Conservation (phyloP, 1,140 invertebrate genomes). For the Patella vulgata region DNA sequence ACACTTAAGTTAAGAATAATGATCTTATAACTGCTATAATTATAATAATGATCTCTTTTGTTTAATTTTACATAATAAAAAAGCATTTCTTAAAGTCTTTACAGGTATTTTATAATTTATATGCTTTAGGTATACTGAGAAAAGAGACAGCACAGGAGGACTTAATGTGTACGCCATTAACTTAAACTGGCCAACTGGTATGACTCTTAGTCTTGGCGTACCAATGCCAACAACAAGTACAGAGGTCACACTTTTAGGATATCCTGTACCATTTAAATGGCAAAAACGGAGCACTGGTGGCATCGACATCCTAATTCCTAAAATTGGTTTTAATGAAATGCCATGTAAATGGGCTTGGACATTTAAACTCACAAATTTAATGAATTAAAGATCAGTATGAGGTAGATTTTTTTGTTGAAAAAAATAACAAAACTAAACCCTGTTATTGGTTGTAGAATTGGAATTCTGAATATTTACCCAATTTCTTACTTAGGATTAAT, state of each 20-base stretch:
- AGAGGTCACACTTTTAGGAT: slow-evolving; percentile 45
- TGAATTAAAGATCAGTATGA: slow-evolving; percentile 20
- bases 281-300: slow-evolving; percentile 26
- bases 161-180: slow-evolving; percentile 39
- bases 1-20: no score
- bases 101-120: no score
- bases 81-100: no score
- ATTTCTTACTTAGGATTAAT: no score
- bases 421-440: no score
- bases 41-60: no score
- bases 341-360: slow-evolving; percentile 54
- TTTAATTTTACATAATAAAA: no score
- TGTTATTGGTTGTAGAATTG: no score
- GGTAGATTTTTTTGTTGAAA: no score
- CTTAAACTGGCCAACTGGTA: slow-evolving; percentile 39
- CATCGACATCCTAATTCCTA: slow-evolving; percentile 42
- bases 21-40: no score
- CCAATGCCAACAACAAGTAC: slow-evolving; percentile 33
- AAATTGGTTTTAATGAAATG: slow-evolving; percentile 38
- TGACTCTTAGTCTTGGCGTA: slow-evolving; percentile 39
- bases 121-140: slow-evolving; percentile 50
- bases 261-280: slow-evolving; percentile 32
- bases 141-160: slow-evolving; percentile 40
- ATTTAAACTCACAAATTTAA: slow-evolving; percentile 40
- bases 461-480: no score